Evolutionary conservation across 2,797 vertebrate species (phyloP), one percentile per base, ranked within the genome.

Genomic region (Cetoscarus ocellatus): DNA sequence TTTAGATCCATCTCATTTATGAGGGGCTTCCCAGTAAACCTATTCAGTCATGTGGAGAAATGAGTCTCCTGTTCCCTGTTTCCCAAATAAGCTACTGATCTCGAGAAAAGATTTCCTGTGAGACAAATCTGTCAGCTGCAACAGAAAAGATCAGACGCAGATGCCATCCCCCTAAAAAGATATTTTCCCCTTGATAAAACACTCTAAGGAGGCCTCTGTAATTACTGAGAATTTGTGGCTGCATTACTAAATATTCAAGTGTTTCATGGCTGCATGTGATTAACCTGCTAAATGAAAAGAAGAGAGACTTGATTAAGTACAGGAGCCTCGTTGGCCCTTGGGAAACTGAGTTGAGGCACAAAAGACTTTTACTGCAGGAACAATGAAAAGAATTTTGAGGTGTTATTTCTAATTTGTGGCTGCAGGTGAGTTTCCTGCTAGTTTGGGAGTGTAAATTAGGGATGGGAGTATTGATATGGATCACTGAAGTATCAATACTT

Each of bases 401-500:
- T 61, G 38, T 14, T 44, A 10, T 63, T 78, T 55, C 35, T n/a
- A 55, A 71, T 58, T 39, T 66, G 17, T 44, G 3, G 38, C 60
- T 59, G 52, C 18, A 17, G 19, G 10, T 61, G 36, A 60, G 34
- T 76, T 56, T 66, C 38, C 49, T 42, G 3, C 27, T 27, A 27
- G 27, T 27, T 27, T 27, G 4, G 27, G 27, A 2, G 4, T 27
- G 27, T 27, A 27, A 27, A 27, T 27, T 27, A 27, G 27, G 27
- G 27, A 27, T 27, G 27, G 27, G 27, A 27, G 27, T 27, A 27
- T 27, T 27, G 4, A 27, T 27, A 2, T 27, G 27, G 27, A 27
- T 2, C 27, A 27, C 27, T 27, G 27, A 27, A 27, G 27, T 27
- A 27, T 4, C 4, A 4, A 27, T 27, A 27, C 27, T 27, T 27